Evolutionary conservation across 2,797 vertebrate genomes (phyloP).

Genomic region (Sebastes taczanowskii): DNA sequence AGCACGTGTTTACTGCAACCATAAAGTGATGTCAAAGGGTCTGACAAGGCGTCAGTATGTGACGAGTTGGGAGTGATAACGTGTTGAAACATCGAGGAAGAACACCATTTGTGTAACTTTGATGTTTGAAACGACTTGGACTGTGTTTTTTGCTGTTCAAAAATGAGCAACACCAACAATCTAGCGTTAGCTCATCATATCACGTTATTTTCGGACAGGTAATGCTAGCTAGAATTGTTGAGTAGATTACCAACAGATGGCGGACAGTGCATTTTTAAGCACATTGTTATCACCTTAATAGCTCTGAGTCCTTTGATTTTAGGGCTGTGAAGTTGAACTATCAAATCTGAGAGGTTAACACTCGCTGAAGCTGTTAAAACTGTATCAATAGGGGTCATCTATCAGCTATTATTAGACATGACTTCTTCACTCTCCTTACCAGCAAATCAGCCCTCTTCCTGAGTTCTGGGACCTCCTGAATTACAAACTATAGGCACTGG

Average conservation of each 20-base stretch:
- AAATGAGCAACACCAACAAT: not conserved
- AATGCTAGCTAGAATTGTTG: not conserved
- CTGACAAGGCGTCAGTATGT: no score
- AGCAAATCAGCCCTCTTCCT: not conserved
- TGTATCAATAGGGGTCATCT: not conserved
- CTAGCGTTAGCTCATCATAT: not conserved
- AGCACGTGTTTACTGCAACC: no score
- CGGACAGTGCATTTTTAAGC: not conserved
- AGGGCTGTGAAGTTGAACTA: not conserved
- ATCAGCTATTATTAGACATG: not conserved
- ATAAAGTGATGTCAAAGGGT: no score
- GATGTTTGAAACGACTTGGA: not conserved
- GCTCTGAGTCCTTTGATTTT: not conserved
- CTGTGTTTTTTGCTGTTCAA: not conserved
- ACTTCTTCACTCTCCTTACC: not conserved
- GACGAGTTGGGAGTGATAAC: no score
- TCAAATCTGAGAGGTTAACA: not conserved
- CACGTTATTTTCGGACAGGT: not conserved
- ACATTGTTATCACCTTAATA: not conserved
- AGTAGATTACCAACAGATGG: not conserved
- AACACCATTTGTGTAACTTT: not conserved
- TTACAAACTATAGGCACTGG: not conserved
- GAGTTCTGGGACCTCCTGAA: not conserved
- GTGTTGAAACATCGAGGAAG: not conserved
- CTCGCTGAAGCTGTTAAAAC: not conserved